phyloP scores from a whole-genome alignment of 2,797 vertebrate genomes.

The Gouania willdenowi region DNA sequence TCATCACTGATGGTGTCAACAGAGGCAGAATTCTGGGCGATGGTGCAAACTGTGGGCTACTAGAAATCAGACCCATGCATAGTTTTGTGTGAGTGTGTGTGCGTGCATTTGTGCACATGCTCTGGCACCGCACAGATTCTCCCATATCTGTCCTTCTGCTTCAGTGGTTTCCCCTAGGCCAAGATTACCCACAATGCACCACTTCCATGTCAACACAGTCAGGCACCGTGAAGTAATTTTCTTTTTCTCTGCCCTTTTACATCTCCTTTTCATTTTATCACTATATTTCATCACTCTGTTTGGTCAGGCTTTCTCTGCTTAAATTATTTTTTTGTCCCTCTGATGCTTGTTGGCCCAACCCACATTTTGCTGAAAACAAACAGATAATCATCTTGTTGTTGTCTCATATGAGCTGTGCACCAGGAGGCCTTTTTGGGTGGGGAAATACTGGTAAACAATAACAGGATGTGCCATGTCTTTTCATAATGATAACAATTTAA shows the following conservation, averaged over 20 bases:
- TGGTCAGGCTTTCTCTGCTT: not conserved
- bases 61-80: conserved; percentile 30
- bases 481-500: too few species aligned
- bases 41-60: conserved; percentile 48
- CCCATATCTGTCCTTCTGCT: conserved; percentile 69
- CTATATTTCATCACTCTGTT: conserved; percentile 10
- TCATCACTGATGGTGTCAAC: conserved; percentile 27
- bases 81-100: conserved; percentile 3
- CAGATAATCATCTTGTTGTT: conserved; percentile 2
- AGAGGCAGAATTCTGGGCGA: conserved; percentile 34
- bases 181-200: conserved; percentile 67
- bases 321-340: conserved; percentile 5
- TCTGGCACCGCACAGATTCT: conserved; percentile 56
- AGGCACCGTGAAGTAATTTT: conserved; percentile 65
- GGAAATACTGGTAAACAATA: too few species aligned
- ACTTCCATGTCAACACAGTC: conserved; percentile 60
- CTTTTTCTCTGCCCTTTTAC: conserved; percentile 46
- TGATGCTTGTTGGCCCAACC: conserved; percentile 3
- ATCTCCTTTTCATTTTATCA: conserved; percentile 30
- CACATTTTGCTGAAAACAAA: conserved; percentile 7
- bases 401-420: not conserved
- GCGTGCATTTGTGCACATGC: conserved; percentile 1
- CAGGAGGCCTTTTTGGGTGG: too few species aligned
- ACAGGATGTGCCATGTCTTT: too few species aligned
- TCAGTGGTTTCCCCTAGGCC: conserved; percentile 63